These are phyloP conservation scores for Steromphala cineraria DNA, from an alignment of 2,888 invertebrate genomes.

Conservation along the genomic window DNA sequence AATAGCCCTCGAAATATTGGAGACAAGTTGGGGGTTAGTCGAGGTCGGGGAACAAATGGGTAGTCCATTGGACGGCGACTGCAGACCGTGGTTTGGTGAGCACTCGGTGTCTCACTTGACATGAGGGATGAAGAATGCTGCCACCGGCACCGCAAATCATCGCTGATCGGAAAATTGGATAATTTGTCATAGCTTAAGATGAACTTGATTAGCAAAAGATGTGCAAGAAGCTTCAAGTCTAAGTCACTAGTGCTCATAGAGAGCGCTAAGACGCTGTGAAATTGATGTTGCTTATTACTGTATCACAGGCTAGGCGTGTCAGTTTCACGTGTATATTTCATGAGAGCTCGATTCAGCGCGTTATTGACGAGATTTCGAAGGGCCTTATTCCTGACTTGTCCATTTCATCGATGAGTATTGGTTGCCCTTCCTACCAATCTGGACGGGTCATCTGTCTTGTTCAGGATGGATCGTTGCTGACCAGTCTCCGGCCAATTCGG, in stretches of 20 bases:
- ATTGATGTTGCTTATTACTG: slow-evolving; percentile 16
- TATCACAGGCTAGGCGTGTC: neutral
- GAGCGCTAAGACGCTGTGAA: neutral
- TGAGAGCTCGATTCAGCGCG: neutral
- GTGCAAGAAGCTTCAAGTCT: neutral
- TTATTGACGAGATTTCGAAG: slow-evolving; percentile 1
- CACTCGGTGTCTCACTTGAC: neutral
- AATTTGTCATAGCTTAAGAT: slow-evolving; percentile 23
- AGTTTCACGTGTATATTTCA: slow-evolving; percentile 5
- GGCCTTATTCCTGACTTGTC: neutral
- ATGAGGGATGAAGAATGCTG: neutral
- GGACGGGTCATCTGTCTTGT: slow-evolving; percentile 13
- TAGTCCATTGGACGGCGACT: neutral
- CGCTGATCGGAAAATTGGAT: slow-evolving; percentile 25
- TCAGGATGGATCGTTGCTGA: slow-evolving; percentile 11
- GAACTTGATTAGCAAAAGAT: slow-evolving; percentile 20
- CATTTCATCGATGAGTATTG: neutral
- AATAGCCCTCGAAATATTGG: slow-evolving; percentile 15
- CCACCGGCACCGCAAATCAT: slow-evolving; percentile 7
- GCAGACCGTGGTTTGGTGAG: neutral
- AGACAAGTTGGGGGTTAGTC: slow-evolving; percentile 4
- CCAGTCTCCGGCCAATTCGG: slow-evolving; percentile 17
- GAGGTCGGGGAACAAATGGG: neutral
- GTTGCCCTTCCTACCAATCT: neutral
- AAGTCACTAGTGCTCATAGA: slow-evolving; percentile 1